Percentiles rank a stretch among this genome's conserved stretches.
Conservation (phyloP, 2,113 vertebrate species). For the Nibea albiflora region DNA sequence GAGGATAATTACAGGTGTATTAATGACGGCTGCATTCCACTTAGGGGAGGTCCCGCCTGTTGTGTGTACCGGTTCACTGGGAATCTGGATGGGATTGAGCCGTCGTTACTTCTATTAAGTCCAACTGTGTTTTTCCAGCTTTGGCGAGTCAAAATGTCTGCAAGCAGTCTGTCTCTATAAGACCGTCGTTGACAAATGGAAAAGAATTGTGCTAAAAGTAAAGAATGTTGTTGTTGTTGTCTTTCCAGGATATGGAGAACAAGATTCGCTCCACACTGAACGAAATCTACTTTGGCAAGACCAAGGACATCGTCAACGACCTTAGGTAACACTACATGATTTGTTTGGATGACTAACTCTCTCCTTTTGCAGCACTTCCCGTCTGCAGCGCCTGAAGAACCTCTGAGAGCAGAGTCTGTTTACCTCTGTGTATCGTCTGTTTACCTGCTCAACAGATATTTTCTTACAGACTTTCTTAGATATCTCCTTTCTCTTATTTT, state of each 20-base stretch:
- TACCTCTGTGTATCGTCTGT: neutral
- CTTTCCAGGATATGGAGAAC: conserved; percentile 97
- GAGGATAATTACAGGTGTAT: no score
- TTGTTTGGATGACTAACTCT: neutral
- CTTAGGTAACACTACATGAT: conserved; percentile 88
- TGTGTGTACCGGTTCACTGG: no score
- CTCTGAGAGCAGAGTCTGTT: neutral
- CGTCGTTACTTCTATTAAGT: no score
- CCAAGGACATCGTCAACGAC: conserved; percentile 99
- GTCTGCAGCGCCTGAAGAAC: neutral
- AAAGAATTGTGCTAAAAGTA: neutral
- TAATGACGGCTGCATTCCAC: no score
- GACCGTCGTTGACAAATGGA: neutral
- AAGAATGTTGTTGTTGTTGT: neutral
- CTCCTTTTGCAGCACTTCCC: conserved; percentile 32
- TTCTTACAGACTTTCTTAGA: neutral
- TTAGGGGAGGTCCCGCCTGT: no score
- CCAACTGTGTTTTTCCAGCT: no score
- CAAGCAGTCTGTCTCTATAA: neutral
- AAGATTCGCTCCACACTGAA: conserved; percentile 99
- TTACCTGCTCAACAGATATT: neutral
- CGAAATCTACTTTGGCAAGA: conserved; percentile 99
- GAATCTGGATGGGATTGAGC: no score
- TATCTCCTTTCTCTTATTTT: neutral
- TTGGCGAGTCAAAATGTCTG: no score